A percentile compares a stretch with the other conserved stretches of the same genome.
Evolutionary conservation across 2,113 vertebrate species (phyloP).

Genomic region (Procavia capensis): DNA sequence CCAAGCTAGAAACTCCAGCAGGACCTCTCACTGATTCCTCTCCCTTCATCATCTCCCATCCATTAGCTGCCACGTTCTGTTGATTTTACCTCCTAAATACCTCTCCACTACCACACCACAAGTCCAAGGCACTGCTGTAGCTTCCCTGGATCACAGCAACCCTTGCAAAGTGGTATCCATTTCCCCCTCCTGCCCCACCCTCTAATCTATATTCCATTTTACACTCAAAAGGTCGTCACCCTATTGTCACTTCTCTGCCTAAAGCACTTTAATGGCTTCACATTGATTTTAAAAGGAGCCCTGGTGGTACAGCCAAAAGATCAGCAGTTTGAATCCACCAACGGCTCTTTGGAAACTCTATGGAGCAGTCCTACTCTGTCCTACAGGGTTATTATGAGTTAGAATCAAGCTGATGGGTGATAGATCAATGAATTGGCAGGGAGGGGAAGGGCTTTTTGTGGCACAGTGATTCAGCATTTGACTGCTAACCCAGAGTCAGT

Average conservation of each 20-base stretch:
- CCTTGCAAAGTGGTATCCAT: background rate
- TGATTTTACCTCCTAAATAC: background rate
- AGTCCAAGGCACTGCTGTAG: background rate
- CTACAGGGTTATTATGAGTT: no score
- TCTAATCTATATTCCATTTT: background rate
- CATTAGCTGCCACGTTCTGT: fast-evolving
- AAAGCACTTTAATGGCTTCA: background rate
- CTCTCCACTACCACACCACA: background rate
- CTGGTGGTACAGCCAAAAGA: background rate
- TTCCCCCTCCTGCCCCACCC: background rate
- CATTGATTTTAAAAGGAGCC: background rate
- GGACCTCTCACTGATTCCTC: background rate
- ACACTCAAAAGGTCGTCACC: no score
- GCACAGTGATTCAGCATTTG: no score
- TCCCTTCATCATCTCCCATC: background rate
- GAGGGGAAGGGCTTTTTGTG: no score
- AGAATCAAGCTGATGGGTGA: no score
- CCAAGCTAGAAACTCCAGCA: background rate
- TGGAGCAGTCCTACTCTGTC: no score
- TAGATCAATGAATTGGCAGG: no score
- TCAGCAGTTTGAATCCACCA: background rate
- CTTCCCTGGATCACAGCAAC: no score
- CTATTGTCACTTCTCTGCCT: background rate
- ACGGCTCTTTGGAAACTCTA: background rate
- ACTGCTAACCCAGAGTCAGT: background rate